Evolutionary conservation across 2,113 vertebrate genomes (phyloP), one percentile per base, ranked within the genome.

Genomic region (Abramis brama): DNA sequence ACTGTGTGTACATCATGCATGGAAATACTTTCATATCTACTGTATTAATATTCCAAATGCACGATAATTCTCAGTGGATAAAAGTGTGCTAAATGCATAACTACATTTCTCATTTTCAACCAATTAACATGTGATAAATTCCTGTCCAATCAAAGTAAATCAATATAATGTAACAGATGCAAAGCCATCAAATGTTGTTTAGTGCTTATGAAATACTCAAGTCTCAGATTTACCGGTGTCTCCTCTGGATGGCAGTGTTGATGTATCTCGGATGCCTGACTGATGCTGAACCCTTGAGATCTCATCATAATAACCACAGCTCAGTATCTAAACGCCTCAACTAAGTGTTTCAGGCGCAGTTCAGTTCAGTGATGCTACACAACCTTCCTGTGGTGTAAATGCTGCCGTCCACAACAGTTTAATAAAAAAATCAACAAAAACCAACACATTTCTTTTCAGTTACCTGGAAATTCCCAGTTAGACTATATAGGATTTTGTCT

Each of bases 181-280:
- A 79, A 43, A 60, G 55, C 23, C 30, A 60, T 39, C 27, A 57
- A 55, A 57, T 10, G 47, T 77, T 21, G 11, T 52, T 45, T 43
- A 13, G 23, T 45, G 43, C 39, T 47, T 47, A 13, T 47, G 39
- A 45, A 25, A n/a, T 6, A 1, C 33, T 66, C 7, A 43, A 50
- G 62, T 76, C 25, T 45, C 78, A 68, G 52, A 59, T 39, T 2
- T 25, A 39, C 6, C 1, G n/a, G 30, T 36, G 64, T 68, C 25
- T 77, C 89, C 87, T 82, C 82, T 85, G 82, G 89, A 55, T 78
- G 89, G 89, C 89, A 86, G 85, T 90, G 87, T 86, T 84, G 85
- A 77, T 64, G 77, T 84, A 50, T 64, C 64, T 43, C 57, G n/a
- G 39, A 21, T 4, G 50, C 60, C 27, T 52, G 19, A 3, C 6